phyloP scores from a whole-genome alignment of 1,140 invertebrate genomes.

The Drosophila obscura region DNA sequence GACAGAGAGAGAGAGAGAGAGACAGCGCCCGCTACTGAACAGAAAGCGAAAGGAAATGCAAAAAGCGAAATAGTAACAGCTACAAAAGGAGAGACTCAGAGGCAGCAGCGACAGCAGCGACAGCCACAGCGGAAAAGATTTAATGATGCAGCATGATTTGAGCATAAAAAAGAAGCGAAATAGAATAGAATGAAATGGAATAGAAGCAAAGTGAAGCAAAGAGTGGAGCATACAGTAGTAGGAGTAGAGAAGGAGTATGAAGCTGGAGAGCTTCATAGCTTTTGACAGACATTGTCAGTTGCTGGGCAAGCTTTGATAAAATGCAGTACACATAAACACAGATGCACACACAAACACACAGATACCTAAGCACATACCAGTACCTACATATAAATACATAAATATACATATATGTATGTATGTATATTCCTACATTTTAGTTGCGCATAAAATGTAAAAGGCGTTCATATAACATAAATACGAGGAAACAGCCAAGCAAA shows the following conservation, averaged over 20 bases:
- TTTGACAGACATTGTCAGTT: conserved; percentile 62
- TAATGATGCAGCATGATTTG: conserved; percentile 83
- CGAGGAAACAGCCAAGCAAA: conserved; percentile 20
- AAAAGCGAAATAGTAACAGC: conserved; percentile 54
- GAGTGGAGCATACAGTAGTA: conserved; percentile 3
- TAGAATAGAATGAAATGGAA: conserved; percentile 46
- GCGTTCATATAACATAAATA: conserved; percentile 28
- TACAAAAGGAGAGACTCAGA: conserved; percentile 16
- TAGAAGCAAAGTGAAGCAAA: conserved; percentile 12
- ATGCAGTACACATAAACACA: conserved; percentile 46
- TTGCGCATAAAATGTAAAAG: conserved; percentile 66
- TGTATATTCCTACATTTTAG: conserved; percentile 39
- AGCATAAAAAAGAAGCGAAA: conserved; percentile 72
- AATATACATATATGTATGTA: conserved; percentile 6
- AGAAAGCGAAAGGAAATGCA: conserved; percentile 76
- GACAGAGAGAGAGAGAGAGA: conserved; percentile 50
- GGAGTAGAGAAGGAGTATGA: neutral
- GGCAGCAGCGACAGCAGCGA: conserved; percentile 37
- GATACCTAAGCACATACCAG: conserved; percentile 9
- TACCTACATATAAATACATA: conserved; percentile 3
- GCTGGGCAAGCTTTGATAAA: conserved; percentile 73
- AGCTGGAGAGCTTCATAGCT: conserved; percentile 30
- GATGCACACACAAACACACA: neutral
- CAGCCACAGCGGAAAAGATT: conserved; percentile 56
- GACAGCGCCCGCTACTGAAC: conserved; percentile 34